Conservation (phyloP, 2,113 vertebrate genomes). For the Taxidea taxus region DNA sequence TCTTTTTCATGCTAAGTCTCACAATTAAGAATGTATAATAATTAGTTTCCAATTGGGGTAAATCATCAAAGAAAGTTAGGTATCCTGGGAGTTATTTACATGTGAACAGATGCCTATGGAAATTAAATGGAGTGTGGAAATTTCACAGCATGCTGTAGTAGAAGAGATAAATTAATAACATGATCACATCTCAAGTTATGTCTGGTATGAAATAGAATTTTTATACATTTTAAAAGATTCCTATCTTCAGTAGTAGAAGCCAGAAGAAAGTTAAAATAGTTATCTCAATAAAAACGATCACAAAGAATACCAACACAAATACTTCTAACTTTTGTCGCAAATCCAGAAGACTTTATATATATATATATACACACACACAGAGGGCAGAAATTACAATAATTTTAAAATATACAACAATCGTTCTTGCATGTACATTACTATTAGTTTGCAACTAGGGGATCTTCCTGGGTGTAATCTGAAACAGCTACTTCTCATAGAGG, state of each 20-base stretch:
- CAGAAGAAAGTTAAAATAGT: conserved; percentile 29
- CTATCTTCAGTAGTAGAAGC: conserved; percentile 40
- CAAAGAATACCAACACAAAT: conserved; percentile 20
- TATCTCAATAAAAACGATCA: conserved; percentile 26
- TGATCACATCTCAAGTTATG: conserved; percentile 59
- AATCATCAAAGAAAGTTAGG: conserved; percentile 71
- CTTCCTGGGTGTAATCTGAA: not conserved
- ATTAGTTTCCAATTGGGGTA: conserved; percentile 70
- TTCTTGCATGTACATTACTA: not conserved
- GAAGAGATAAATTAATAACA: conserved; percentile 65
- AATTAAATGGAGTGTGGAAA: conserved; percentile 71
- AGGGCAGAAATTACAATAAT: not conserved
- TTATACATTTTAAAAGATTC: conserved; percentile 46
- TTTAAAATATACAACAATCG: not conserved
- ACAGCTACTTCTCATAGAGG: not conserved
- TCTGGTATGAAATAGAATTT: conserved; percentile 53
- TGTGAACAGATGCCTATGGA: conserved; percentile 60
- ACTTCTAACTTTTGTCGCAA: not conserved
- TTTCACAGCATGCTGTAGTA: conserved; percentile 61
- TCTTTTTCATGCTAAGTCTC: conserved; percentile 51
- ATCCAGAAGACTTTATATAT: not conserved
- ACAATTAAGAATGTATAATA: conserved; percentile 60
- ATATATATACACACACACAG: not conserved
- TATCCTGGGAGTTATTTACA: conserved; percentile 69
- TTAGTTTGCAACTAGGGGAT: not conserved